A percentile compares a stretch with the other conserved stretches of the same genome.
phyloP scores from a whole-genome alignment of 2,113 vertebrate genomes.

The Chamaetylas fuelleborni region DNA sequence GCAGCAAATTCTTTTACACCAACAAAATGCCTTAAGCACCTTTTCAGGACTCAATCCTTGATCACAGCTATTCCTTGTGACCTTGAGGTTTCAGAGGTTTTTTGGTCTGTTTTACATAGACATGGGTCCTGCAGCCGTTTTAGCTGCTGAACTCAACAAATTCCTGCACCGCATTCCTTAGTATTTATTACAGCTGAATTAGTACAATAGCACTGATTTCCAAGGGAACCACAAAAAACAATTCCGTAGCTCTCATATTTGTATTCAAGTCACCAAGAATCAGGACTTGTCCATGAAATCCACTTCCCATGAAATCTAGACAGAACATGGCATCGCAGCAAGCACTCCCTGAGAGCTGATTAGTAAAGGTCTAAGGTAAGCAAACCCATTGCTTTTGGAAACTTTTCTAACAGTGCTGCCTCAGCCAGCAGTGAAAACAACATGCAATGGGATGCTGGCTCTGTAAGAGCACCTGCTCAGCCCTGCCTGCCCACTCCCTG shows the following conservation, averaged over 20 bases:
- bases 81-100: neutral
- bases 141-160: neutral
- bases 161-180: neutral
- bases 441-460: neutral
- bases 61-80: neutral
- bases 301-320: neutral
- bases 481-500: neutral
- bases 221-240: neutral
- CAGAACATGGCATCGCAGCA: neutral
- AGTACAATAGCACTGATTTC: neutral
- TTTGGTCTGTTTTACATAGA: neutral
- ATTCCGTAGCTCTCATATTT: neutral
- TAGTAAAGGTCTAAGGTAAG: neutral
- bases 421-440: neutral
- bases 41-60: neutral
- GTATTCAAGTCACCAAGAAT: neutral
- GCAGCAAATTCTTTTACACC: neutral
- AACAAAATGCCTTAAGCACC: fast-evolving
- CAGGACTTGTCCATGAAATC: neutral
- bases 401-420: neutral
- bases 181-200: neutral
- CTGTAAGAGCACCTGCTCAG: neutral
- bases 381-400: neutral
- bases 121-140: neutral
- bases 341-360: neutral